A percentile compares a stretch with the other conserved stretches of the same genome.
Evolutionary conservation across 2,888 invertebrate species (phyloP).

Genomic region (Spodoptera picta): DNA sequence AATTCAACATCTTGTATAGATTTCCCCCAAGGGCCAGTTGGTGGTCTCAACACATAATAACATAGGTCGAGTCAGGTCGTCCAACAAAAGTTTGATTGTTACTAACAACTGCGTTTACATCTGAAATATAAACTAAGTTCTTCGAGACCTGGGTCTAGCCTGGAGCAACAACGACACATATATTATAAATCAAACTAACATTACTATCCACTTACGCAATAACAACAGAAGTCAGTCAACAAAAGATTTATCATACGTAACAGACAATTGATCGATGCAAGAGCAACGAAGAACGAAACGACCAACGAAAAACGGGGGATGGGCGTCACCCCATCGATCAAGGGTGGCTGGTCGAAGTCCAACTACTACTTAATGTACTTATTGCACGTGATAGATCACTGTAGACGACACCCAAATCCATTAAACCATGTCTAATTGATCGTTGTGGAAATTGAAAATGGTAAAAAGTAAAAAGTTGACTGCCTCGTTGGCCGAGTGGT

Average conservation of each 20-base stretch:
- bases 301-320: not conserved
- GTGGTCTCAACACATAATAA: no score
- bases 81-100: no score
- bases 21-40: no score
- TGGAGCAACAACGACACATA: no score
- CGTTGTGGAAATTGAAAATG: slow-evolving; percentile 80
- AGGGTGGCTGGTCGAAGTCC: slow-evolving; percentile 66
- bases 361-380: slow-evolving; percentile 83
- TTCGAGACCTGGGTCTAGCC: no score
- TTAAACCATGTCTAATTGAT: slow-evolving; percentile 87
- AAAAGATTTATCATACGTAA: slow-evolving; percentile 17
- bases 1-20: no score
- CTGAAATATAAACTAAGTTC: no score
- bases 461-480: slow-evolving; percentile 86
- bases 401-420: slow-evolving; percentile 81
- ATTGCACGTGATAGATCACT: slow-evolving; percentile 83
- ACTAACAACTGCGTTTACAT: no score
- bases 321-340: slow-evolving; percentile 74
- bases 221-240: slow-evolving; percentile 17
- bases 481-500: no score
- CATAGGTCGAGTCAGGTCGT: no score
- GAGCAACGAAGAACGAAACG: slow-evolving; percentile 42
- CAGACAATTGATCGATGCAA: slow-evolving; percentile 36
- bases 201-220: not conserved
- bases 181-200: no score